These are phyloP conservation scores for Rosalia funebris DNA, from an alignment of 2,888 invertebrate genomes.

Conservation along the genomic window DNA sequence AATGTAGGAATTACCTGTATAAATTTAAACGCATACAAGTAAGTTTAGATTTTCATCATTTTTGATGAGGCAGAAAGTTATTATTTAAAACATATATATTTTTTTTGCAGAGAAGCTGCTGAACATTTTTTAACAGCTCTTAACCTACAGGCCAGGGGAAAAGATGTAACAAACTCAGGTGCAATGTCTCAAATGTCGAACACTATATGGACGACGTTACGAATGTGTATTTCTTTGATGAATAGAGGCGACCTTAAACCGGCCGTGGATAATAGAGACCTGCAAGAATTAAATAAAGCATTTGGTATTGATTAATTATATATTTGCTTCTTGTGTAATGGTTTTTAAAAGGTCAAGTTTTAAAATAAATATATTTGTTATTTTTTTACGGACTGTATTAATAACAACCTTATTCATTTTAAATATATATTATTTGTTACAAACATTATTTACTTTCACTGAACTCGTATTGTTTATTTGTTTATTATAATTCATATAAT, in stretches of 20 bases:
- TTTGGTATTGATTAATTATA: slow-evolving; percentile 70
- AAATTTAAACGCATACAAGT: slow-evolving; percentile 86
- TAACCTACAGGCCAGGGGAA: slow-evolving; percentile 88
- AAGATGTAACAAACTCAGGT: slow-evolving; percentile 64
- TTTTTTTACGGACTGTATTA: slow-evolving; percentile 39
- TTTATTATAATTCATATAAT: too few species aligned
- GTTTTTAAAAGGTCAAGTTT: slow-evolving; percentile 37
- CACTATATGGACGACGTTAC: slow-evolving; percentile 92
- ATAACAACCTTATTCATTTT: slow-evolving; percentile 35
- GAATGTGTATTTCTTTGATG: slow-evolving; percentile 88
- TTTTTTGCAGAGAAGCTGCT: slow-evolving; percentile 81
- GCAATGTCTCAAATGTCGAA: slow-evolving; percentile 79
- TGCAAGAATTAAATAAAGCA: slow-evolving; percentile 70
- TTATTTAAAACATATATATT: neutral
- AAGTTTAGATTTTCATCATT: slow-evolving; percentile 33
- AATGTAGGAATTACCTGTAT: slow-evolving; percentile 98
- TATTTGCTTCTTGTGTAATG: slow-evolving; percentile 5
- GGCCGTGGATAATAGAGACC: slow-evolving; percentile 71
- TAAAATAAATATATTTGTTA: slow-evolving; percentile 40
- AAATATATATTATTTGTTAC: slow-evolving; percentile 31
- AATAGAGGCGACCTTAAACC: slow-evolving; percentile 73
- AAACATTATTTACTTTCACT: slow-evolving; percentile 20
- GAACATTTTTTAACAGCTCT: slow-evolving; percentile 95
- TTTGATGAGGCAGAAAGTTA: neutral
- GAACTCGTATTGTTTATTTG: neutral